A percentile compares a stretch with the other conserved stretches of the same genome.
Evolutionary conservation across 2,888 invertebrate genomes (phyloP).

Genomic region (Tupiocoris notatus): DNA sequence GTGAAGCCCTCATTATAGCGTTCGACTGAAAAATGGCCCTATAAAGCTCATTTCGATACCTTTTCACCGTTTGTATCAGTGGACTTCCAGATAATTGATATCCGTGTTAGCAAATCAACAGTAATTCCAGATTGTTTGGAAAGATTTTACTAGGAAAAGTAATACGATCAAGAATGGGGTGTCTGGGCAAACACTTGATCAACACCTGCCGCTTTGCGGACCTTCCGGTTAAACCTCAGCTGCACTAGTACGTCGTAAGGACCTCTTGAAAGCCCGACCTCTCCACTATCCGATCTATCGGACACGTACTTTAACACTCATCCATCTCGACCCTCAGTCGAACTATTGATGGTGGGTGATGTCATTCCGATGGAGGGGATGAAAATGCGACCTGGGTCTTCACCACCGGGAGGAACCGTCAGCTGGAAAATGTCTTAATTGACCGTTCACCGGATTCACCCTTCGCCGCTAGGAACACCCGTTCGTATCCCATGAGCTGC

Average conservation of each 20-base stretch:
- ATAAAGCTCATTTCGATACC: too few species aligned
- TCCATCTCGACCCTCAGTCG: not conserved
- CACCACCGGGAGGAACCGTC: not conserved
- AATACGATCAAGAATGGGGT: not conserved
- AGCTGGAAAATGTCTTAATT: constrained; percentile 30
- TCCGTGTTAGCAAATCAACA: too few species aligned
- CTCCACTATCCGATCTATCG: not conserved
- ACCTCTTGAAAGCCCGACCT: not conserved
- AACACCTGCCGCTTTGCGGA: not conserved
- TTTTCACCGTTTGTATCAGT: too few species aligned
- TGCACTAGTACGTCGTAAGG: not conserved
- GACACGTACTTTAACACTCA: not conserved
- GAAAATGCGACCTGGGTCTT: too few species aligned
- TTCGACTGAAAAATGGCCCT: too few species aligned
- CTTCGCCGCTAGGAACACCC: constrained; percentile 14
- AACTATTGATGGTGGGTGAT: not conserved
- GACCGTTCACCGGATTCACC: constrained; percentile 38
- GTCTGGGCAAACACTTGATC: not conserved
- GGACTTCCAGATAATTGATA: too few species aligned
- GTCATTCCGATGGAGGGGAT: not conserved
- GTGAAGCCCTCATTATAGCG: too few species aligned
- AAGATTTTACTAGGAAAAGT: too few species aligned
- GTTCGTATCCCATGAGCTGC: not conserved
- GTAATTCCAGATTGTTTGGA: too few species aligned
- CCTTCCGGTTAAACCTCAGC: not conserved